Evolutionary conservation across 2,113 vertebrate genomes (phyloP).

Genomic region (Illadopsis cleaveri): DNA sequence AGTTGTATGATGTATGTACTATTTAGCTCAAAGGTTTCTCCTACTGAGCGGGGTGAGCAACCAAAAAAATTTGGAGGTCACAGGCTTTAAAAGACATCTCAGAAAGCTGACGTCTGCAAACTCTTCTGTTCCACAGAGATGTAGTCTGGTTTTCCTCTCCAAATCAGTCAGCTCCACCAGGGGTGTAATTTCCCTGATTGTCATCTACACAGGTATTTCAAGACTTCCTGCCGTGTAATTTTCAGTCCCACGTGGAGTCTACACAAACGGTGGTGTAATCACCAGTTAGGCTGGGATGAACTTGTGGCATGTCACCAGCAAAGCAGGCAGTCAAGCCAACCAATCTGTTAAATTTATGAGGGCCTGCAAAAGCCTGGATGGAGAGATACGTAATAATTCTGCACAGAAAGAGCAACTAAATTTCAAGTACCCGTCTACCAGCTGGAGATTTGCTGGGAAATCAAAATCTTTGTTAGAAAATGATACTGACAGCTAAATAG

Average conservation of each 20-base stretch:
- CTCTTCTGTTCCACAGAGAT: background rate
- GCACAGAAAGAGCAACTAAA: background rate
- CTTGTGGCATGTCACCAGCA: accelerated
- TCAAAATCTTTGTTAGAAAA: background rate
- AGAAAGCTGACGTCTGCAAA: background rate
- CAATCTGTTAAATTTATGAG: background rate
- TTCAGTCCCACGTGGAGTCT: background rate
- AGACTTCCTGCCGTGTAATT: background rate
- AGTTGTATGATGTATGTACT: background rate
- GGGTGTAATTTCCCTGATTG: background rate
- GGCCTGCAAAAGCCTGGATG: background rate
- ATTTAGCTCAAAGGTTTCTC: background rate
- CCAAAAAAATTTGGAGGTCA: background rate
- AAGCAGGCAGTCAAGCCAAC: background rate
- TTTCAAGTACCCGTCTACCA: background rate
- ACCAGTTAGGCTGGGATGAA: background rate
- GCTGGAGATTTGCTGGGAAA: background rate
- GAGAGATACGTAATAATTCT: background rate
- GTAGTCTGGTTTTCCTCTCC: background rate
- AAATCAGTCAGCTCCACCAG: background rate
- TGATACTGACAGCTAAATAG: background rate
- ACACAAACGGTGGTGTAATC: background rate
- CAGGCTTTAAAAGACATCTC: background rate
- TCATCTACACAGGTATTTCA: background rate
- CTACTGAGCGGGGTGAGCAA: background rate